Percentiles rank a stretch among this genome's conserved stretches.
phyloP scores from a whole-genome alignment of 1,140 invertebrate species.

The Magallana ariakensis region DNA sequence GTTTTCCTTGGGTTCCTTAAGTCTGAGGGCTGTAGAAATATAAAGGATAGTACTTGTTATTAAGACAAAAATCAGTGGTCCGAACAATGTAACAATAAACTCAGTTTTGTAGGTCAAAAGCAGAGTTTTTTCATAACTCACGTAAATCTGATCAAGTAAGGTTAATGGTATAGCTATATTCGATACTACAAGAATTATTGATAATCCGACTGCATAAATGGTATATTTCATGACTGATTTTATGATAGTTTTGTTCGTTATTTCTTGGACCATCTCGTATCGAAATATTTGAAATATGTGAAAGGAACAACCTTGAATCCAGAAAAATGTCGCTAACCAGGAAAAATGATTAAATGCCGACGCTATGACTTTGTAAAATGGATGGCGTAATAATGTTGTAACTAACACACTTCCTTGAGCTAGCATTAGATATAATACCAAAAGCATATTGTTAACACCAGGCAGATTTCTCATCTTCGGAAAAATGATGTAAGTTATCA shows the following conservation, averaged over 20 bases:
- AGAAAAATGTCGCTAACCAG: slow-evolving; percentile 94
- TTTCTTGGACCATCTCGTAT: not conserved
- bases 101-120: slow-evolving; percentile 23
- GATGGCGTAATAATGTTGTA: not conserved
- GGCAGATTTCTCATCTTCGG: slow-evolving; percentile 61
- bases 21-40: slow-evolving; percentile 25
- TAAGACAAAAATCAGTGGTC: slow-evolving; percentile 33
- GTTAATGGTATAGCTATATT: slow-evolving; percentile 18
- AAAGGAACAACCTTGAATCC: slow-evolving; percentile 94
- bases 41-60: slow-evolving; percentile 29
- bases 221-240: not conserved
- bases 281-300: slow-evolving; percentile 81
- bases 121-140: slow-evolving; percentile 29
- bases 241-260: not conserved
- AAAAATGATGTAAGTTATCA: slow-evolving; percentile 60
- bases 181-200: slow-evolving; percentile 8
- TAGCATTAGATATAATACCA: slow-evolving; percentile 58
- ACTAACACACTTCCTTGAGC: slow-evolving; percentile 55
- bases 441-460: slow-evolving; percentile 63
- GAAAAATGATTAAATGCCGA: slow-evolving; percentile 93
- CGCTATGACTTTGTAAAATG: slow-evolving; percentile 75
- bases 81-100: slow-evolving; percentile 34
- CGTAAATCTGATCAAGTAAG: not conserved
- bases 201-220: slow-evolving; percentile 15
- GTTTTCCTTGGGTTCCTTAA: not conserved